Evolutionary conservation across 2,888 invertebrate genomes (phyloP).

Genomic region (Entomobrya multifasciata): DNA sequence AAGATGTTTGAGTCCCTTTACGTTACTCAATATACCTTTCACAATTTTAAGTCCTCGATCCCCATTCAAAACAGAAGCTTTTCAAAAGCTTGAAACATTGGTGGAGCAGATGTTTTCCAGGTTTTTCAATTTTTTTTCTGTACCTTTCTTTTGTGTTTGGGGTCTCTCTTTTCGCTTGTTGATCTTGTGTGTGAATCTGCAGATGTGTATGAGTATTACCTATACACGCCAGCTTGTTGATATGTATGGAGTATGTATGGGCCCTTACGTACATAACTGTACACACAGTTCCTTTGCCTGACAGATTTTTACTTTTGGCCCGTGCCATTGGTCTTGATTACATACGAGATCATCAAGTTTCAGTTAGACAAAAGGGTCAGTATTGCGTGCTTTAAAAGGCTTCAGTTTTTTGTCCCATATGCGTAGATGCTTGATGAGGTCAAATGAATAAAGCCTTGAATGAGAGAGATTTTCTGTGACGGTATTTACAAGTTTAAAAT

Average conservation of each 20-base stretch:
- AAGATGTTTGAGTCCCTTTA: background rate
- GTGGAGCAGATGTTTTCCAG: constrained; percentile 72
- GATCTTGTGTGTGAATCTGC: constrained; percentile 61
- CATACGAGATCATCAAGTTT: constrained; percentile 72
- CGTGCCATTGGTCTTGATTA: constrained; percentile 59
- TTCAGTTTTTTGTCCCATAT: constrained; percentile 54
- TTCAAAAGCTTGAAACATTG: no score
- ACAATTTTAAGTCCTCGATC: background rate
- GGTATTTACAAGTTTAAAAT: background rate
- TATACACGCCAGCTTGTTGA: constrained; percentile 32
- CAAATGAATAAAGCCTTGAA: constrained; percentile 61
- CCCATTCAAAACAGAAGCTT: constrained; percentile 19
- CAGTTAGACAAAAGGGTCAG: constrained; percentile 49
- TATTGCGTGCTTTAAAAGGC: constrained; percentile 28
- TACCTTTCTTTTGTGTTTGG: constrained; percentile 25
- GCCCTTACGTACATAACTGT: constrained; percentile 41
- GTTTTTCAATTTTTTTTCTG: constrained; percentile 32
- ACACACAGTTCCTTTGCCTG: constrained; percentile 28
- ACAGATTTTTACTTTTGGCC: constrained; percentile 62
- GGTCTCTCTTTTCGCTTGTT: constrained; percentile 49
- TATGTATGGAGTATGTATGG: constrained; percentile 20
- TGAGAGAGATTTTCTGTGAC: constrained; percentile 1
- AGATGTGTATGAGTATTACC: constrained; percentile 51
- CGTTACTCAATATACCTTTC: no score
- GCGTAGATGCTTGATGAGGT: constrained; percentile 63